Conservation (phyloP, 2,888 invertebrate species). For the Catocala fraxini region DNA sequence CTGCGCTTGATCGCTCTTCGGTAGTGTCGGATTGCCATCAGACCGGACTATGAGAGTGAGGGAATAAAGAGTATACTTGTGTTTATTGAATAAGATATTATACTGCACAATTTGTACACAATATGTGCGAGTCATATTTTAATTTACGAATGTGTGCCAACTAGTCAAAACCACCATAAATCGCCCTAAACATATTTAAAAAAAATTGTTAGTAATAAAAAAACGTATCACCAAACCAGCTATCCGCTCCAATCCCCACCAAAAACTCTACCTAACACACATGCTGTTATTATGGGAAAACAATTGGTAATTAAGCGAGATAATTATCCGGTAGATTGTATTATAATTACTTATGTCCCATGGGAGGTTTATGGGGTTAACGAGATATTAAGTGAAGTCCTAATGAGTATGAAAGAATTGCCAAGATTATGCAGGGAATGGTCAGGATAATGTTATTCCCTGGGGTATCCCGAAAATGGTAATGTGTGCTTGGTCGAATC, state of each 20-base stretch:
- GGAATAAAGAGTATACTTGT: no score
- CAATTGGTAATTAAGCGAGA: conserved; percentile 64
- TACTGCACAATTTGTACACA: no score
- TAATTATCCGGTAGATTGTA: conserved; percentile 50
- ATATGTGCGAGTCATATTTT: no score
- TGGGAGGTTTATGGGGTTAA: conserved; percentile 42
- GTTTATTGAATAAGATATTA: no score
- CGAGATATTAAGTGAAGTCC: conserved; percentile 39
- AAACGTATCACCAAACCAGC: neutral
- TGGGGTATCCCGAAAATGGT: neutral
- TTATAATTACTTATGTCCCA: conserved; percentile 52
- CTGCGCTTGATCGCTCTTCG: no score
- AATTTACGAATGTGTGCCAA: no score
- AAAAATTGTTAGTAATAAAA: neutral
- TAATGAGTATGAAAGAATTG: conserved; percentile 25
- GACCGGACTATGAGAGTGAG: no score
- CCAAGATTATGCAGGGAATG: conserved; percentile 6
- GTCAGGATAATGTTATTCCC: neutral
- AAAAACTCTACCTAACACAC: conserved; percentile 32
- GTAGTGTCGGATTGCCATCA: no score
- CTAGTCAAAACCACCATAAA: no score
- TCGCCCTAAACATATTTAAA: neutral
- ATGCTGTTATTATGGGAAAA: conserved; percentile 62
- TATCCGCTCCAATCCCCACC: conserved; percentile 36
- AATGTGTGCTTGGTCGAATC: no score